Percentiles rank a stretch among this genome's conserved stretches.
These are phyloP conservation scores for Zaprionus capensis DNA, from an alignment of 1,140 invertebrate genomes.

Conservation along the genomic window DNA sequence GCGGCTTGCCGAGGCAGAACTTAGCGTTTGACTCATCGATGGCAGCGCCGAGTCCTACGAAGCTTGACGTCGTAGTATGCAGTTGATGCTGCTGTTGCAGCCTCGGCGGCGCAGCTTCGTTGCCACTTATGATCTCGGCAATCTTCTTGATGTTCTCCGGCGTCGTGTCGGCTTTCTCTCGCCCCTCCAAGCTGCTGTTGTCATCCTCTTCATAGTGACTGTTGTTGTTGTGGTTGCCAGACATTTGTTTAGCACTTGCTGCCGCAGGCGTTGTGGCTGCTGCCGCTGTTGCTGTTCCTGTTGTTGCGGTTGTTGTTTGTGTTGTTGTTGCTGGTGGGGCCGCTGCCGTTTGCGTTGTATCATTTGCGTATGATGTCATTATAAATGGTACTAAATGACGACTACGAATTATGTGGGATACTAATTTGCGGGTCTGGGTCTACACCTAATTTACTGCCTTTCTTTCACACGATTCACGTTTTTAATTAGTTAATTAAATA, in stretches of 20 bases:
- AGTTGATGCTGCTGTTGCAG: conserved; percentile 46
- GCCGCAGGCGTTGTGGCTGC: conserved; percentile 7
- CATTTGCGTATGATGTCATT: conserved; percentile 81
- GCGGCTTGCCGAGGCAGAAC: conserved; percentile 76
- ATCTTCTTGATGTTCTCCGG: conserved; percentile 83
- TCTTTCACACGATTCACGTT: conserved; percentile 52
- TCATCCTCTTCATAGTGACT: conserved; percentile 57
- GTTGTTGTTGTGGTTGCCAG: conserved; percentile 43
- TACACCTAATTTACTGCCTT: conserved; percentile 51
- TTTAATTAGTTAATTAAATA: conserved; percentile 73
- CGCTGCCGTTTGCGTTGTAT: conserved; percentile 64
- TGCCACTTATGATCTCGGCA: conserved; percentile 73
- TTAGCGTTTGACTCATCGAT: conserved; percentile 81
- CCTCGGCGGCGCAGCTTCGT: conserved; percentile 30
- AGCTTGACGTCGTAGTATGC: conserved; percentile 38
- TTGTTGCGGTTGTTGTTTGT: conserved; percentile 21
- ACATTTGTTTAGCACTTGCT: conserved; percentile 49
- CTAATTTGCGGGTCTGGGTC: conserved; percentile 10
- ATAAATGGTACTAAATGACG: conserved; percentile 47
- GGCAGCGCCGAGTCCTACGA: conserved; percentile 73
- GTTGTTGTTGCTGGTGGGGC: conserved; percentile 44
- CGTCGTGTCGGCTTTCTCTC: conserved; percentile 79
- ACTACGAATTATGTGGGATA: conserved; percentile 28
- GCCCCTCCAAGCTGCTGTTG: conserved; percentile 72
- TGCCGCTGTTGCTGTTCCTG: conserved; percentile 23